These are phyloP conservation scores for Spea hammondii DNA, from an alignment of 2,797 vertebrate genomes.

Conservation along the genomic window DNA sequence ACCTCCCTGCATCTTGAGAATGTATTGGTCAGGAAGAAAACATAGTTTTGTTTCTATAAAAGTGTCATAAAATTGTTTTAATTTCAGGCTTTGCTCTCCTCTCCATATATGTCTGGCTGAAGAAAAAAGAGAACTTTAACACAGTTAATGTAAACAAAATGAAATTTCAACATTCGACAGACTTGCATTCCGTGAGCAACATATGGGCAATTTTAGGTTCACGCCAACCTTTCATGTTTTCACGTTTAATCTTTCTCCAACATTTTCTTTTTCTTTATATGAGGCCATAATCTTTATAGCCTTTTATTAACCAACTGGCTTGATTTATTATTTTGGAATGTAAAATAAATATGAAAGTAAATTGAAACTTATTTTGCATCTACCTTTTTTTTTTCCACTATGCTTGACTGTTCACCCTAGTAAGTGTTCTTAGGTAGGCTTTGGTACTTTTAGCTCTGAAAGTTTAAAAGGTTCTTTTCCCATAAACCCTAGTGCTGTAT, in stretches of 20 bases:
- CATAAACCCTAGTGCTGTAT: too few relatives aligned
- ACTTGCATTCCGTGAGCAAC: not conserved
- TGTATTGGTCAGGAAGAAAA: not conserved
- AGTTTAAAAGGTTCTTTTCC: too few relatives aligned
- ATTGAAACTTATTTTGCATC: too few relatives aligned
- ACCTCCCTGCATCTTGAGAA: not conserved
- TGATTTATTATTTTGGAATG: not conserved
- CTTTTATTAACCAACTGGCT: conserved; percentile 4
- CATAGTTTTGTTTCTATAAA: conserved; percentile 11
- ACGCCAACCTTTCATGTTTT: conserved; percentile 19
- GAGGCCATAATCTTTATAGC: not conserved
- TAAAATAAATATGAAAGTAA: too few relatives aligned
- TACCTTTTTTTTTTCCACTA: too few relatives aligned
- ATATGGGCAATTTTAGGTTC: conserved; percentile 1
- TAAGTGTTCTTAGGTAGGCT: too few relatives aligned
- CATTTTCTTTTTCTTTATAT: not conserved
- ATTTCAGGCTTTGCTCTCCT: conserved; percentile 15
- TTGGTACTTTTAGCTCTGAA: too few relatives aligned
- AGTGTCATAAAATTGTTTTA: conserved; percentile 23
- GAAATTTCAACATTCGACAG: not conserved
- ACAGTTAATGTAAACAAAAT: conserved; percentile 15
- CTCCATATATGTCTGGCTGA: not conserved
- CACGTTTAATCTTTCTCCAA: conserved; percentile 33
- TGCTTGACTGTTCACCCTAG: too few relatives aligned
- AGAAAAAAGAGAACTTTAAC: not conserved